A percentile compares a stretch with the other conserved stretches of the same genome.
phyloP scores from a whole-genome alignment of 2,888 invertebrate genomes.

The Mesochorus sp. region DNA sequence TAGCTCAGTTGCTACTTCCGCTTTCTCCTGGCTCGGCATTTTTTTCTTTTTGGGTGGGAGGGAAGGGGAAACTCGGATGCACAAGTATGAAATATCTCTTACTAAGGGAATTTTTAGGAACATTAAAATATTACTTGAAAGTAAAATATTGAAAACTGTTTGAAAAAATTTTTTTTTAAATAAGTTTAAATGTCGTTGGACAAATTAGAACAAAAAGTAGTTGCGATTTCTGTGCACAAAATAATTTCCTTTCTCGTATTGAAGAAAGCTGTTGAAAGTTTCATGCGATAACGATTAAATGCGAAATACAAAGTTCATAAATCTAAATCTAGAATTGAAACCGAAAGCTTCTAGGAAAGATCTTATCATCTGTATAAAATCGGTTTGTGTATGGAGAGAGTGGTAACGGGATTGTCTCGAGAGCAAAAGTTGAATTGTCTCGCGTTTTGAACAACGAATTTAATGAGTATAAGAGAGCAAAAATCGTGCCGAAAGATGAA shows the following conservation, averaged over 20 bases:
- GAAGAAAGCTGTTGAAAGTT: too few relatives aligned
- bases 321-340: not conserved
- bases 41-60: not conserved
- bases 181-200: too few relatives aligned
- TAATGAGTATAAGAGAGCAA: too few relatives aligned
- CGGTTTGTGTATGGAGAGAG: not conserved
- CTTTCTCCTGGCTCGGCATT: not conserved
- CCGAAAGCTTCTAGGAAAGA: not conserved
- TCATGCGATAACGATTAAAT: too few relatives aligned
- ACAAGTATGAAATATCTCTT: too few relatives aligned
- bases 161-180: too few relatives aligned
- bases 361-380: conserved; percentile 28
- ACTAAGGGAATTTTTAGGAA: too few relatives aligned
- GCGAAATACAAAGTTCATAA: not conserved
- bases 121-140: too few relatives aligned
- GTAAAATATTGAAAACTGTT: too few relatives aligned
- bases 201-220: too few relatives aligned
- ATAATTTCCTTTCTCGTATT: too few relatives aligned
- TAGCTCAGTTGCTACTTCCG: not conserved
- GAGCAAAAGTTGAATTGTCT: not conserved
- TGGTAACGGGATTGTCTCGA: conserved; percentile 1
- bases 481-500: not conserved
- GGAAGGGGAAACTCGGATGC: not conserved
- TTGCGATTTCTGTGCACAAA: too few relatives aligned
- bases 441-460: not conserved